phyloP scores from a whole-genome alignment of 2,888 invertebrate species.

The Belgica antarctica region DNA sequence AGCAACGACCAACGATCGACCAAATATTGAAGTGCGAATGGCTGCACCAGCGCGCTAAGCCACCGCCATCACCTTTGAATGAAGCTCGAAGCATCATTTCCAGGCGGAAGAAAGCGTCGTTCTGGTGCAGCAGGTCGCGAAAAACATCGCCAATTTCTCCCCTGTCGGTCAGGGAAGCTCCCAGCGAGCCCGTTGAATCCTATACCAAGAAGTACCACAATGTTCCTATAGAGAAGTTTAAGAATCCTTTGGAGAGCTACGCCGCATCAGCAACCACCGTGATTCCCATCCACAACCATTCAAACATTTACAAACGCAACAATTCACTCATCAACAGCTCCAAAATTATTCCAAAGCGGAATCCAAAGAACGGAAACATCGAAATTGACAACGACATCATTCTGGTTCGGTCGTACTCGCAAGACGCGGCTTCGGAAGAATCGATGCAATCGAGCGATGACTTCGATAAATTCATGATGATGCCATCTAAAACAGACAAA shows the following conservation, averaged over 20 bases:
- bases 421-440: conserved; percentile 50
- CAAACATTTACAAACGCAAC: conserved; percentile 41
- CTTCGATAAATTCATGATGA: conserved; percentile 52
- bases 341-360: conserved; percentile 18
- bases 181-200: conserved; percentile 16
- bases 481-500: conserved; percentile 52
- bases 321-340: conserved; percentile 44
- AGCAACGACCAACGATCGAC: conserved; percentile 56
- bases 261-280: conserved; percentile 28
- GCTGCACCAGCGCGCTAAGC: conserved; percentile 55
- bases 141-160: conserved; percentile 31
- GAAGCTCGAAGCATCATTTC: conserved; percentile 22
- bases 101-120: conserved; percentile 45
- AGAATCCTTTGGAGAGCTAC: conserved; percentile 52
- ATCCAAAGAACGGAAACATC: conserved; percentile 52
- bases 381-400: conserved; percentile 21
- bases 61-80: conserved; percentile 43
- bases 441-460: conserved; percentile 51
- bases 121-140: conserved; percentile 36
- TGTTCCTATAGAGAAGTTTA: conserved; percentile 52
- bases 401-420: conserved; percentile 46
- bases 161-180: not conserved
- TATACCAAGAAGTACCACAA: conserved; percentile 48
- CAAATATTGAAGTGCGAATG: conserved; percentile 60
- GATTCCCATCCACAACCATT: conserved; percentile 36